phyloP scores from a whole-genome alignment of 2,797 vertebrate species.

The Vireo griseus region DNA sequence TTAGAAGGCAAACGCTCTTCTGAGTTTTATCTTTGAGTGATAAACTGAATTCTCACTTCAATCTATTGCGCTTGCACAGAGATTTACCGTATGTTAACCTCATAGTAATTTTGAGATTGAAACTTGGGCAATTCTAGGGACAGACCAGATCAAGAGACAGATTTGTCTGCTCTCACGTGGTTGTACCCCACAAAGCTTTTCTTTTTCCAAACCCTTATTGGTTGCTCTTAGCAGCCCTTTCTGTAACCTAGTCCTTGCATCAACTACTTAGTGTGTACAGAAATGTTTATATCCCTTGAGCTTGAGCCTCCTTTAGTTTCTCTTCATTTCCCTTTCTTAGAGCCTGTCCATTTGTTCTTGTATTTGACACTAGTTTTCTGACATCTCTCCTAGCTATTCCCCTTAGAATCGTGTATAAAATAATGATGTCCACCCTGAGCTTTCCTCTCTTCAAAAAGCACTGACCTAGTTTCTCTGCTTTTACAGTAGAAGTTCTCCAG shows the following conservation, averaged over 20 bases:
- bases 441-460: slow-evolving; percentile 57
- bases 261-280: background rate
- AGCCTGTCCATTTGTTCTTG: slow-evolving; percentile 55
- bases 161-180: slow-evolving; percentile 8
- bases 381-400: slow-evolving; percentile 57
- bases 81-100: slow-evolving; percentile 37
- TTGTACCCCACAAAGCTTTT: background rate
- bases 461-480: slow-evolving; percentile 68
- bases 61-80: slow-evolving; percentile 43
- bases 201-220: background rate
- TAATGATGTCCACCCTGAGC: slow-evolving; percentile 66
- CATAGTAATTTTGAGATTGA: background rate
- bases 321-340: slow-evolving; percentile 46
- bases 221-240: background rate
- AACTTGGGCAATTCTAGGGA: background rate
- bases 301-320: background rate
- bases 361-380: slow-evolving; percentile 56
- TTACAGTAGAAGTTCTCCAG: slow-evolving; percentile 57
- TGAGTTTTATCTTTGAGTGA: slow-evolving; percentile 66
- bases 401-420: slow-evolving; percentile 56
- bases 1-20: slow-evolving; percentile 64
- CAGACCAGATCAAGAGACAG: background rate
- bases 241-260: background rate
- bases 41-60: slow-evolving; percentile 68
- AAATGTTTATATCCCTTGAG: slow-evolving; percentile 12